These are phyloP conservation scores for Drosophila sp. DNA, from an alignment of 1,140 invertebrate species.

Conservation along the genomic window DNA sequence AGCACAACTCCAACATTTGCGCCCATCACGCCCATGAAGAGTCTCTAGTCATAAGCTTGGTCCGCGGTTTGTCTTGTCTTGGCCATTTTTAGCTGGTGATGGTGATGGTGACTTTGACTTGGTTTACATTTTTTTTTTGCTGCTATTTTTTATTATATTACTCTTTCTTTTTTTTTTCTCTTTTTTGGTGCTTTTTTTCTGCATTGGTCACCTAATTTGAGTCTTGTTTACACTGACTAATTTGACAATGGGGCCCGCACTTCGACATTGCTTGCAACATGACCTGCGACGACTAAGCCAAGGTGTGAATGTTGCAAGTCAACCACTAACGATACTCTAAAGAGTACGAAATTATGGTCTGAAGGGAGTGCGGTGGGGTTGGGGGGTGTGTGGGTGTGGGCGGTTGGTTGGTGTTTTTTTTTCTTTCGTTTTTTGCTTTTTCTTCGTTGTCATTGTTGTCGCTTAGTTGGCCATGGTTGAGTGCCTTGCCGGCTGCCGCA, in stretches of 20 bases:
- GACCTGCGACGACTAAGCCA: conserved; percentile 31
- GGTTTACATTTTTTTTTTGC: conserved; percentile 52
- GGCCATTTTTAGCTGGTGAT: background rate
- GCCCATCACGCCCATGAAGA: conserved; percentile 36
- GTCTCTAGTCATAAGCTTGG: conserved; percentile 39
- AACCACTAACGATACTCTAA: conserved; percentile 2
- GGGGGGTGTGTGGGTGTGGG: conserved; percentile 20
- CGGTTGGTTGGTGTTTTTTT: background rate
- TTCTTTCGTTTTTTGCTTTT: conserved; percentile 7
- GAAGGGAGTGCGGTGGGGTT: background rate
- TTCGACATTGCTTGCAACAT: conserved; percentile 63
- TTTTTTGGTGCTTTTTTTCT: background rate
- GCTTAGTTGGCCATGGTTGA: conserved; percentile 72
- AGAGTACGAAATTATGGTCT: background rate
- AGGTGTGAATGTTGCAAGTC: conserved; percentile 69
- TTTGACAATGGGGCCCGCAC: conserved; percentile 65
- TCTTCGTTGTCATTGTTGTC: conserved; percentile 44
- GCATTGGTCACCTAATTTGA: conserved; percentile 66
- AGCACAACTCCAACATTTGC: conserved; percentile 33
- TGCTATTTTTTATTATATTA: background rate
- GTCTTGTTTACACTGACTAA: conserved; percentile 67
- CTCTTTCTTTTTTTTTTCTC: background rate
- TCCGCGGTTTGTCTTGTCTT: conserved; percentile 20
- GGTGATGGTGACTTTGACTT: conserved; percentile 63
- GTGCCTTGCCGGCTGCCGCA: conserved; percentile 55